Evolutionary conservation across 2,797 vertebrate genomes (phyloP), one percentile per base, ranked within the genome.

Genomic region (Pseudomugil gertrudae): DNA sequence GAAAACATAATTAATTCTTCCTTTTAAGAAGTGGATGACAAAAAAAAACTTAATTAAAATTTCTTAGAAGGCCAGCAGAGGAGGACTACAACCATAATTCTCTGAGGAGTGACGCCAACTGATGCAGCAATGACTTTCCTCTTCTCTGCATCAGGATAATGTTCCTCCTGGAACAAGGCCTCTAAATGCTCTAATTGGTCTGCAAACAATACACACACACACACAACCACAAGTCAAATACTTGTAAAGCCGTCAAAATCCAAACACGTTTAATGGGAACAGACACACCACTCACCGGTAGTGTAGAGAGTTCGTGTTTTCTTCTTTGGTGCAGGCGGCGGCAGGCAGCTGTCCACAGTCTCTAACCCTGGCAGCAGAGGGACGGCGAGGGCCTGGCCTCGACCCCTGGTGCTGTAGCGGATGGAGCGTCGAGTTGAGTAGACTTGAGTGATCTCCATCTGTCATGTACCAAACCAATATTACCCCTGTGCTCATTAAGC

Each of bases 21-120:
- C 7, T 43, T 26, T 6, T 3, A 17, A 19, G 26, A 17, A 52
- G 32, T 35, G 33, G 11, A 63, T 63, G 15, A 26, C 38, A 23
- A 60, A 33, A 50, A 5, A 59, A 57, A 21, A 29, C 50, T 45
- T 53, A 24, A 45, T 51, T 57, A 71, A 21, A 56, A 45, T 55
- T 75, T 50, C 27, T 64, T 26, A 53, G 36, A 56, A 23, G 23
- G 50, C 33, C 26, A 66, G 64, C 52, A 66, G 47, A 71, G 32
- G 36, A 48, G 26, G 27, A 65, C 19, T 52, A 47, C 9, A 4
- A 98, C 98, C 98, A 98, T 95, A 80, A 99, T 94, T 70, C 96
- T 95, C 55, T 98, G 97, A n/a, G 98, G 96, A 0, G 96, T 96
- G 56, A 99, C 97, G 9, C 97, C 96, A 60, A 98, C 93, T 0